These are phyloP conservation scores for Pituophis catenifer DNA, from an alignment of 2,113 vertebrate genomes.

Conservation along the genomic window DNA sequence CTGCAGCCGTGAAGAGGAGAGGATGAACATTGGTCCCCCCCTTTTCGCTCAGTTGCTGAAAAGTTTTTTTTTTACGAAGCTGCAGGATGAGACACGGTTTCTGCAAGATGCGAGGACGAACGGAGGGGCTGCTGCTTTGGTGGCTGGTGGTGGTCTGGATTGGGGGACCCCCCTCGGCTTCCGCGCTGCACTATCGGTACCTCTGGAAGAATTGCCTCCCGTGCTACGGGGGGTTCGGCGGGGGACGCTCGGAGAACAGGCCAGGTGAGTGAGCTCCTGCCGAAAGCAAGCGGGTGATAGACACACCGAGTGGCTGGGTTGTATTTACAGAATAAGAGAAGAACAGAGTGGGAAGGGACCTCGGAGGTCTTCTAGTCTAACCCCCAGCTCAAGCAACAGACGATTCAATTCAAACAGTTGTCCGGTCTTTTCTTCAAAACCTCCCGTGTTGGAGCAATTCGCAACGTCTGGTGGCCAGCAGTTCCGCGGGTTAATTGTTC, in stretches of 20 bases:
- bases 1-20: not conserved
- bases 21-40: not conserved
- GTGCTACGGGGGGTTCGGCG: not conserved
- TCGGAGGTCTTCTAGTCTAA: too few species aligned
- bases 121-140: too few species aligned
- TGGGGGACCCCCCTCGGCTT: not conserved
- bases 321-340: accelerated
- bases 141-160: not conserved
- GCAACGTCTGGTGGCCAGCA: too few species aligned
- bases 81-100: too few species aligned
- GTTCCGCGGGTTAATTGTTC: too few species aligned
- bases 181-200: not conserved
- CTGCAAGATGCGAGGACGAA: not conserved
- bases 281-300: not conserved
- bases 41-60: not conserved
- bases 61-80: too few species aligned
- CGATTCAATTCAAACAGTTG: too few species aligned
- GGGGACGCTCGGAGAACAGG: not conserved
- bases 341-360: too few species aligned
- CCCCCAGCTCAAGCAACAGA: too few species aligned
- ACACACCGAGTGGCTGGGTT: too few species aligned
- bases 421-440: too few species aligned
- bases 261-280: not conserved
- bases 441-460: too few species aligned
- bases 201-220: not conserved